Base-by-base conservation (phyloP, 1,140 invertebrate species). In the Drosophila murphyi region DNA sequence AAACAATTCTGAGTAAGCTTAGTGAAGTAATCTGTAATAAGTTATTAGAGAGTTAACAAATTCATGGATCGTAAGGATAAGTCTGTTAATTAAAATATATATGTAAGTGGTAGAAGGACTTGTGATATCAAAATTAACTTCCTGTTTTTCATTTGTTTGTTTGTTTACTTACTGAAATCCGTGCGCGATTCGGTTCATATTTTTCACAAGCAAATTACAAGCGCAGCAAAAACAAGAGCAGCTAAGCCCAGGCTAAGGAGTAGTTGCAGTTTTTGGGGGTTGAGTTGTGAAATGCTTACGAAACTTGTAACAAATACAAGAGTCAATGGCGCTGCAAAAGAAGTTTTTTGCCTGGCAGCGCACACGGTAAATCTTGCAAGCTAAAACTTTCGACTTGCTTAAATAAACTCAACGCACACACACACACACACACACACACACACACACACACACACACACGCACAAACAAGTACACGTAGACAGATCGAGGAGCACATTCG, bases 281-380 rank as follows among this genome's bases (percentile, higher is more conserved):
- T 73, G 64, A 73, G 67, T 63, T 75, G 67, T 75, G 72, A 75
- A 75, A 64, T 75, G 72, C 72, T 71, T 75, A 54, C 73, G 47
- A 76, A 82, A 78, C 54, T 80, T 89, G 85, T 81, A 89, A 88
- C 85, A 88, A 88, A 89, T 88, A 89, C 85, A 89, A 89, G 89
- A 89, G 85, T 89, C 85, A 89, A 89, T 88, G 85, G 85, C 79
- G 85, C 85, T 89, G 85, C 86, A 89, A 89, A 89, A 89, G 80
- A 89, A 89, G 80, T 89, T 89, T 89, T 89, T 85, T 65, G 79
- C 77, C 82, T 86, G 82, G 80, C 78, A 86, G 85, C 75, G 83
- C 76, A 82, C 74, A 89, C 76, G 86, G 83, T 89, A 85, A 89
- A 89, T 89, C 86, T 89, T 89, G 59, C 78, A 52, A 78, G 85